Conservation (phyloP, 2,888 invertebrate species). For the Bombylius discolor region DNA sequence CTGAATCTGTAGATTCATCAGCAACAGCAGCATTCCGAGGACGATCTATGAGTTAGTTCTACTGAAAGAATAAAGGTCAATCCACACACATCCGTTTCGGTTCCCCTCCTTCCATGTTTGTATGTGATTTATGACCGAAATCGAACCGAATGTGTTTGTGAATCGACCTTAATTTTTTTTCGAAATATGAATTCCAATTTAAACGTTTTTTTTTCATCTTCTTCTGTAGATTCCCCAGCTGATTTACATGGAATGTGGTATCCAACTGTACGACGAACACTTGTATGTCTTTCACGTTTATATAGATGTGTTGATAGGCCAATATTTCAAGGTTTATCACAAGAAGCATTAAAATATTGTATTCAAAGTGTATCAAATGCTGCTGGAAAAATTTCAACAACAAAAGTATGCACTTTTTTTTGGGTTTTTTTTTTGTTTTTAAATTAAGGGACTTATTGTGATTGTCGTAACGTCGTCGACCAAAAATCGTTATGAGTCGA, state of each 20-base stretch:
- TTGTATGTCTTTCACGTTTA: constrained; percentile 86
- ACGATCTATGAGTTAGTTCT: constrained; percentile 23
- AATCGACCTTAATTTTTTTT: background rate
- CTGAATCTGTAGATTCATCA: constrained; percentile 47
- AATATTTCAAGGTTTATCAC: constrained; percentile 93
- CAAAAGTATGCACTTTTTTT: constrained; percentile 40
- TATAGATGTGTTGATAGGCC: constrained; percentile 80
- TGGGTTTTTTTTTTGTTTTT: background rate
- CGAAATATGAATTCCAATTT: too few relatives aligned
- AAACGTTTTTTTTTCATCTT: too few relatives aligned
- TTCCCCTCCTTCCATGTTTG: too few relatives aligned
- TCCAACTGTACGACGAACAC: constrained; percentile 86
- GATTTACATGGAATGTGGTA: constrained; percentile 99
- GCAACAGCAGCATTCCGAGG: constrained; percentile 23
- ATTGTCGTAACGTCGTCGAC: too few relatives aligned
- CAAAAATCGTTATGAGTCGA: too few relatives aligned
- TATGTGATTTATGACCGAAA: too few relatives aligned
- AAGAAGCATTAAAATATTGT: constrained; percentile 87
- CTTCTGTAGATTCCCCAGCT: constrained; percentile 59
- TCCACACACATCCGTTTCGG: too few relatives aligned
- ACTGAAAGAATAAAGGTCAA: background rate
- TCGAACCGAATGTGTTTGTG: too few relatives aligned
- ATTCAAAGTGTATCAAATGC: constrained; percentile 80
- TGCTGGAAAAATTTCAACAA: constrained; percentile 59
- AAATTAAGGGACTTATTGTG: too few relatives aligned